Conservation (phyloP, 2,888 invertebrate species). For the Tenthredo livida region DNA sequence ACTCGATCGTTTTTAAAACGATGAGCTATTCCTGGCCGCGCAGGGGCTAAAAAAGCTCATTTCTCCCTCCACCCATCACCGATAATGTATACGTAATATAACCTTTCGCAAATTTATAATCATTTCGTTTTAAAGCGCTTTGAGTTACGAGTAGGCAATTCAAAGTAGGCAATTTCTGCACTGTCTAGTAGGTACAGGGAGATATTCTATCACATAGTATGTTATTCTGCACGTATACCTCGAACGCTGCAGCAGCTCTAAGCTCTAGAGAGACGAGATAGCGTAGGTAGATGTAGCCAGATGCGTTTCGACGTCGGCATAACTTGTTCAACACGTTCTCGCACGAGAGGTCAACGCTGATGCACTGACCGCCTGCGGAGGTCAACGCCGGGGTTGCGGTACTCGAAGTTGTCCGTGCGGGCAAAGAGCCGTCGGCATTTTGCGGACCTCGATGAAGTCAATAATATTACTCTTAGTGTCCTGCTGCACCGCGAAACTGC, state of each 20-base stretch:
- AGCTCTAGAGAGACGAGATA: constrained; percentile 22
- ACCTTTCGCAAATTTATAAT: constrained; percentile 16
- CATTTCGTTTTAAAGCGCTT: constrained; percentile 17
- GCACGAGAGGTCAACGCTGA: constrained; percentile 71
- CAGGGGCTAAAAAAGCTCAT: not conserved
- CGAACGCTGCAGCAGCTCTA: not conserved
- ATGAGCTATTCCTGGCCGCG: not conserved
- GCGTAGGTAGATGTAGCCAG: constrained; percentile 56
- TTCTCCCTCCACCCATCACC: not conserved
- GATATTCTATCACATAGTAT: constrained; percentile 15
- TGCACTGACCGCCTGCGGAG: constrained; percentile 67
- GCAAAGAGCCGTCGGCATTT: constrained; percentile 24
- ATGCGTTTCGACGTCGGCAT: constrained; percentile 61
- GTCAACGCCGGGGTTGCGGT: constrained; percentile 67
- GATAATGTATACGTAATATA: not conserved
- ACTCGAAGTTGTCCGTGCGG: constrained; percentile 39
- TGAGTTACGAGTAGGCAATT: constrained; percentile 27
- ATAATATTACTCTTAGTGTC: constrained; percentile 29
- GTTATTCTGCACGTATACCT: not conserved
- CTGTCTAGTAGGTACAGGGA: constrained; percentile 8
- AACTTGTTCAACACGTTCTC: constrained; percentile 74
- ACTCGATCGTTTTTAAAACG: not conserved
- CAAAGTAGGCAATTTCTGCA: constrained; percentile 32
- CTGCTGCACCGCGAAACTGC: not conserved
- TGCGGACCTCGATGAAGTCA: constrained; percentile 6